Conservation (phyloP, 1,140 invertebrate genomes). For the Drosophila kikkawai region DNA sequence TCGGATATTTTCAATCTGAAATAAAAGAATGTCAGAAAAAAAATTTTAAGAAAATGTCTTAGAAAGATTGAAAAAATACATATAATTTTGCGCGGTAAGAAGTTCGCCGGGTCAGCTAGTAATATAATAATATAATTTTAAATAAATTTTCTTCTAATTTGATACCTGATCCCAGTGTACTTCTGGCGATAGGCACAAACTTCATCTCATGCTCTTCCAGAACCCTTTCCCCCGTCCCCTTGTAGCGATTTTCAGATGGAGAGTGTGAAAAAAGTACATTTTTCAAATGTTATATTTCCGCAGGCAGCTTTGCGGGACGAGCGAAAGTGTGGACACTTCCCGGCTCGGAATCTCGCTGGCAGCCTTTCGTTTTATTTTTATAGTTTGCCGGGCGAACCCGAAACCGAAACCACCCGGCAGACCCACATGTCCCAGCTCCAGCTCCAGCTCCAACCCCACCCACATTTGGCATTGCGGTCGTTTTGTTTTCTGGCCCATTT, state of each 20-base stretch:
- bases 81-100: no score
- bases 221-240: constrained; percentile 1
- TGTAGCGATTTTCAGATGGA: constrained; percentile 21
- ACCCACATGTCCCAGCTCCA: neutral
- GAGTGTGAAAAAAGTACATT: constrained; percentile 79
- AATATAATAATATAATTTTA: neutral
- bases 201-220: neutral
- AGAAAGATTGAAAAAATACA: no score
- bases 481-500: constrained; percentile 84
- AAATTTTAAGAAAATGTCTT: no score
- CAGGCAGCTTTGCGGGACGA: constrained; percentile 63
- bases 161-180: constrained; percentile 1
- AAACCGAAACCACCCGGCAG: constrained; percentile 31
- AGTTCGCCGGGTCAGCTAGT: no score
- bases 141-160: neutral
- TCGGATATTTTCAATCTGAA: neutral
- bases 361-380: constrained; percentile 61
- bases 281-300: constrained; percentile 80
- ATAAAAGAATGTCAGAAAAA: no score
- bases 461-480: constrained; percentile 61
- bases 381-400: constrained; percentile 58
- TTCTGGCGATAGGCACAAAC: neutral
- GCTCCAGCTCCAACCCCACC: constrained; percentile 7
- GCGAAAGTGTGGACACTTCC: constrained; percentile 61
- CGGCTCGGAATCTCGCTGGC: constrained; percentile 31